These are phyloP conservation scores for Poecilia wingei DNA, from an alignment of 2,797 vertebrate species.

Conservation along the genomic window DNA sequence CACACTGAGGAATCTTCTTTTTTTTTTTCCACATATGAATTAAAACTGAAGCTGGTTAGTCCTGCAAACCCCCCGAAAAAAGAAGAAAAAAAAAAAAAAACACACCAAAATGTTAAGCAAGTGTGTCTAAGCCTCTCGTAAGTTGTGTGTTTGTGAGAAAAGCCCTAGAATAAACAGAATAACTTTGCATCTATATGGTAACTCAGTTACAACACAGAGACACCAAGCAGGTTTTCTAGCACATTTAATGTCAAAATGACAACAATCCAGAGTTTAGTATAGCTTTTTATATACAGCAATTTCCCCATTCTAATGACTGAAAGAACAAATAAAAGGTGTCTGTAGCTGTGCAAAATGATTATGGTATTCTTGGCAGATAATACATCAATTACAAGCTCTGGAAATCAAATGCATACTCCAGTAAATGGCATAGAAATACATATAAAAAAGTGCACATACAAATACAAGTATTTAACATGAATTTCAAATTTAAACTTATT, in stretches of 20 bases:
- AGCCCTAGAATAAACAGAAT: constrained; percentile 57
- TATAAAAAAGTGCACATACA: constrained; percentile 34
- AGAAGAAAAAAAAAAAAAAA: background rate
- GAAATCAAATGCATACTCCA: constrained; percentile 9
- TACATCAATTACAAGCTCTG: constrained; percentile 20
- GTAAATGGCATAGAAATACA: constrained; percentile 27
- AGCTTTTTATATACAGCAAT: constrained; percentile 28
- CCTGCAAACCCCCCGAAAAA: background rate
- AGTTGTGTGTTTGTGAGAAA: constrained; percentile 54
- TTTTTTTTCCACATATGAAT: background rate
- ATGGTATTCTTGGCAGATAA: constrained; percentile 23
- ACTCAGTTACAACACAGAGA: constrained; percentile 36
- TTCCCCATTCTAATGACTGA: constrained; percentile 22
- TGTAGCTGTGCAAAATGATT: constrained; percentile 45
- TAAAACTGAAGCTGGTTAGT: constrained; percentile 34
- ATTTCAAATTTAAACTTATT: constrained; percentile 12
- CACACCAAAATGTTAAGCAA: constrained; percentile 47
- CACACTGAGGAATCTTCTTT: constrained; percentile 20
- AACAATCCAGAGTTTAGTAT: constrained; percentile 35
- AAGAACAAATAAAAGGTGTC: constrained; percentile 26
- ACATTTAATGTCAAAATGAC: constrained; percentile 65
- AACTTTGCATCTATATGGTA: constrained; percentile 47
- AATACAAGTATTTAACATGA: constrained; percentile 24
- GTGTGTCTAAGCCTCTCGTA: constrained; percentile 60
- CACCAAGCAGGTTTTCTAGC: constrained; percentile 32